These are phyloP conservation scores for Sycon ciliatum DNA, from an alignment of 37 sponge, comb jelly and placozoan species.

Conservation along the genomic window DNA sequence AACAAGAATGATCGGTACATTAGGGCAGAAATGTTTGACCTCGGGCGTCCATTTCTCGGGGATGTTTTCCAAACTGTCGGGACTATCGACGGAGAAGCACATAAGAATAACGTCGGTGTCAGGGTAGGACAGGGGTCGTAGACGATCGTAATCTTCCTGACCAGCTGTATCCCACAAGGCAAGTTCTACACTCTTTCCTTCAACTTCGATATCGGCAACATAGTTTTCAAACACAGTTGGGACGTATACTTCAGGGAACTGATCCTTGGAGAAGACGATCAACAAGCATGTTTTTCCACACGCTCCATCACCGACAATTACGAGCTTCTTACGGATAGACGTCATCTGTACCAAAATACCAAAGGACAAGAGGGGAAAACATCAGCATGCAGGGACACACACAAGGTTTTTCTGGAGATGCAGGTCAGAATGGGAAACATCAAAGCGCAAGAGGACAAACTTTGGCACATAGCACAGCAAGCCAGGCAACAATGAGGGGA, in stretches of 20 bases:
- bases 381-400: too few species aligned
- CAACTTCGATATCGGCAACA: constrained; percentile 93
- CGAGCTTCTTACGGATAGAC: constrained; percentile 85
- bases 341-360: too few species aligned
- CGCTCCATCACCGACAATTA: constrained; percentile 94
- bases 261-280: constrained; percentile 90
- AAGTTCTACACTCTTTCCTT: constrained; percentile 88
- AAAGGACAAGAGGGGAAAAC: too few species aligned
- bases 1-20: constrained; percentile 88
- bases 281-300: constrained; percentile 94
- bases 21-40: constrained; percentile 97
- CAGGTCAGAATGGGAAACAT: too few species aligned
- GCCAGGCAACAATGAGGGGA: too few species aligned
- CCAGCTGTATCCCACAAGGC: constrained; percentile 98
- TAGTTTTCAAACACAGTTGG: constrained; percentile 99
- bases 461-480: too few species aligned
- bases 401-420: too few species aligned
- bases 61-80: constrained; percentile 90
- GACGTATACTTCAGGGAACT: constrained; percentile 93
- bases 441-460: too few species aligned
- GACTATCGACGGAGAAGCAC: constrained; percentile 94
- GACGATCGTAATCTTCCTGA: constrained; percentile 94
- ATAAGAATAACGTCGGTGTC: constrained; percentile 98
- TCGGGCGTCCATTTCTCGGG: constrained; percentile 97
- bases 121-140: constrained; percentile 93